Conservation (phyloP, 1,140 invertebrate genomes). For the Leucophenga varia region DNA sequence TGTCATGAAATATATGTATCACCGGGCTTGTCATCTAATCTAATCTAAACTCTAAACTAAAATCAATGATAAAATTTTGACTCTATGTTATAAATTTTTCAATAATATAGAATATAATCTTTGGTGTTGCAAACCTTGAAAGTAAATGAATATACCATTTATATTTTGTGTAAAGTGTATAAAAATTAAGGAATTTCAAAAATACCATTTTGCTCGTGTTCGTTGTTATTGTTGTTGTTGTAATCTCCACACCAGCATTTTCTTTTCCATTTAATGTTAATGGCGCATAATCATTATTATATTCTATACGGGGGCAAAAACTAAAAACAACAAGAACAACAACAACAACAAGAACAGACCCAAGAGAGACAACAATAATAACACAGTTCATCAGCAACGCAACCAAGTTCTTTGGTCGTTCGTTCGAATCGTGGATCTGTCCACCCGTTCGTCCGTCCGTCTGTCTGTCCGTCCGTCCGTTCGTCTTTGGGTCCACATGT, state of each 20-base stretch:
- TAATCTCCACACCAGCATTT: slow-evolving; percentile 53
- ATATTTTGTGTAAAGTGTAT: slow-evolving; percentile 3
- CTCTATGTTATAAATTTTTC: too few species aligned
- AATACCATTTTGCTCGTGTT: slow-evolving; percentile 2
- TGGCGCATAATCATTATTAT: slow-evolving; percentile 55
- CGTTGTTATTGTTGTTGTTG: slow-evolving; percentile 25
- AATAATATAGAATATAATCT: too few species aligned
- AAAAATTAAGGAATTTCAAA: too few species aligned
- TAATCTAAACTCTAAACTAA: too few species aligned
- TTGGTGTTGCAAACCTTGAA: too few species aligned
- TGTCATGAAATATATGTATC: too few species aligned
- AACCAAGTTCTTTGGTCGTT: slow-evolving; percentile 11
- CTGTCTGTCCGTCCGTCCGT: not conserved
- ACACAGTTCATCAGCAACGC: slow-evolving; percentile 34
- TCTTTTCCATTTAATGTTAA: slow-evolving; percentile 55
- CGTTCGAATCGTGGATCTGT: slow-evolving; percentile 21
- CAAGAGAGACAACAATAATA: too few species aligned
- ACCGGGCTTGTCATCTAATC: too few species aligned
- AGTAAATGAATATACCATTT: too few species aligned
- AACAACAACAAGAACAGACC: not conserved
- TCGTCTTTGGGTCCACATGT: not conserved
- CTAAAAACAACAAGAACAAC: not conserved
- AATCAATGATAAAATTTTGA: too few species aligned
- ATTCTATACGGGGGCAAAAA: slow-evolving; percentile 22
- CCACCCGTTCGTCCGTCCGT: not conserved